These are phyloP conservation scores for Aramus guarauna DNA, from an alignment of 2,113 vertebrate genomes.

Conservation along the genomic window DNA sequence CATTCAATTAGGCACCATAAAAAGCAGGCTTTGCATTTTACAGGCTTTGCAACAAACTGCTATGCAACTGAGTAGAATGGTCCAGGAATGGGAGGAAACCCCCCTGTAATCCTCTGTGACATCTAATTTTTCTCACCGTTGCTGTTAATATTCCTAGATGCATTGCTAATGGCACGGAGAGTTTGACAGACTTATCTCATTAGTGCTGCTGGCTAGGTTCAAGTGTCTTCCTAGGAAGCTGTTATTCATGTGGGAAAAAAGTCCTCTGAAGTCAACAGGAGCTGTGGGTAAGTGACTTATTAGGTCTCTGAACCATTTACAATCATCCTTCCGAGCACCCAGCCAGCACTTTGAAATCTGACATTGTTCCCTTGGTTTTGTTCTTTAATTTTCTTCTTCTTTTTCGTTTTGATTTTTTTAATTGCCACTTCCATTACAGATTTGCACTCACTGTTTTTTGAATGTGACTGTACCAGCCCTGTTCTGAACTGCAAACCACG, in stretches of 20 bases:
- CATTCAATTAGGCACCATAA: not conserved
- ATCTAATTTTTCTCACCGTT: not conserved
- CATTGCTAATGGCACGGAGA: not conserved
- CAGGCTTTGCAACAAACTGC: not conserved
- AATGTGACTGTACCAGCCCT: accelerated
- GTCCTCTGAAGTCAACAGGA: not conserved
- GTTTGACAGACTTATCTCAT: not conserved
- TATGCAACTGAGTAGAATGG: not conserved
- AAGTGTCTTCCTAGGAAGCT: not conserved
- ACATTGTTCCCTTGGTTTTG: not conserved
- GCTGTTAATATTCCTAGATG: not conserved
- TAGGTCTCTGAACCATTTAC: not conserved
- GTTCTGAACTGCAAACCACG: not conserved
- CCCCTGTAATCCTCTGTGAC: not conserved
- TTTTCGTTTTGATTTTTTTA: not conserved
- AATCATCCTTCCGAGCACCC: not conserved
- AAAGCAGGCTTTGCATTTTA: not conserved
- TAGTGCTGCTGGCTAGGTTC: not conserved
- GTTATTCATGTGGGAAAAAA: not conserved
- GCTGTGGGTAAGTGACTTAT: not conserved
- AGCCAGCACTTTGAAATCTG: not conserved
- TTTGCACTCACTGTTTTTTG: not conserved
- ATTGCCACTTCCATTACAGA: not conserved
- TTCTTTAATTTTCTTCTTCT: not conserved
- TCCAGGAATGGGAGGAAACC: not conserved